These are phyloP conservation scores for Drosophila rufa DNA, from an alignment of 1,140 invertebrate genomes.

Conservation along the genomic window DNA sequence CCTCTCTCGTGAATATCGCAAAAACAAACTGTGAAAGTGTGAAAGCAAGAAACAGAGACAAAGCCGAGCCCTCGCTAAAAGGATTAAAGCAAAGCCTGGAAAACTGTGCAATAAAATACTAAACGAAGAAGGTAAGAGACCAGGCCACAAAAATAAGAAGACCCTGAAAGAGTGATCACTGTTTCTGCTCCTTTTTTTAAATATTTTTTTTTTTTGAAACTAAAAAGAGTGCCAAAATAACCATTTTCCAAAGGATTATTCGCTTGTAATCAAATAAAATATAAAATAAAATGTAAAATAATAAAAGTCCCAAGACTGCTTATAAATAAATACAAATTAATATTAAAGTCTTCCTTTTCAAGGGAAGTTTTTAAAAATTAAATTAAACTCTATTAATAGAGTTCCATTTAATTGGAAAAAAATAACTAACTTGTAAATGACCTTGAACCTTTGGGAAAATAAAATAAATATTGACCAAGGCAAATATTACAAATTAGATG, in stretches of 20 bases:
- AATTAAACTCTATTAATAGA: neutral
- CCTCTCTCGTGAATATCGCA: conserved; percentile 7
- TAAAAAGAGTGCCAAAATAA: neutral
- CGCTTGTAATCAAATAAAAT: neutral
- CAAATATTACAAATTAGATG: neutral
- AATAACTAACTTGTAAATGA: conserved; percentile 4
- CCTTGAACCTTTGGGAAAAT: neutral
- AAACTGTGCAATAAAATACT: conserved; percentile 33
- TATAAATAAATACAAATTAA: neutral
- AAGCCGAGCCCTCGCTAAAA: conserved; percentile 5
- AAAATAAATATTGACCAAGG: neutral
- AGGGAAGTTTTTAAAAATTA: too few species aligned
- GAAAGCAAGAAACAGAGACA: conserved; percentile 27
- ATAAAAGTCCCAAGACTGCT: neutral
- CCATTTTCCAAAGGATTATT: neutral
- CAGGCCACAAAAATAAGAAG: neutral
- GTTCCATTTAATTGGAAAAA: neutral
- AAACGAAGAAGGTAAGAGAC: conserved; percentile 27
- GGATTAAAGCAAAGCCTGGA: conserved; percentile 33
- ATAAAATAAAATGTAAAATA: neutral
- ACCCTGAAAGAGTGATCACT: neutral
- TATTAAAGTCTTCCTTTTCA: too few species aligned
- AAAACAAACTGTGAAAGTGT: conserved; percentile 47
- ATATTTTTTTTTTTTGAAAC: neutral
- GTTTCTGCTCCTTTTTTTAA: neutral